A percentile compares a stretch with the other conserved stretches of the same genome.
These are phyloP conservation scores for Montipora foliosa DNA, from an alignment of 64 coral and sea anemone genomes.

Conservation along the genomic window DNA sequence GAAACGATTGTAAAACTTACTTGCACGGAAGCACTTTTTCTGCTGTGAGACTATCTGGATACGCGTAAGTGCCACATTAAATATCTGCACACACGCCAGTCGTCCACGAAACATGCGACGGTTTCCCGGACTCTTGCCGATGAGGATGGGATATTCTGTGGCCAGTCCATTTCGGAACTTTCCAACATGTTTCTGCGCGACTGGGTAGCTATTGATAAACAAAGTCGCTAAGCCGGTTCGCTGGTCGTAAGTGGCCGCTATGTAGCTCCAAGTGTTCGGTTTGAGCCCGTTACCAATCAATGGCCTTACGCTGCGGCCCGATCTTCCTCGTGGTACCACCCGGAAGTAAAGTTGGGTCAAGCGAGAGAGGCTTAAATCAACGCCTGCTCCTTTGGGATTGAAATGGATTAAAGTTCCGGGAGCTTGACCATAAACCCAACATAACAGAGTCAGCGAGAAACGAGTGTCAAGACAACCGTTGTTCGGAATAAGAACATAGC, in stretches of 20 bases:
- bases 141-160: constrained; percentile 52
- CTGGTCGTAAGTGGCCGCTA: constrained; percentile 28
- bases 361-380: constrained; percentile 28
- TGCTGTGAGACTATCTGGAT: neutral
- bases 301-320: neutral
- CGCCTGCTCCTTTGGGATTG: constrained; percentile 43
- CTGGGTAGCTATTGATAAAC: constrained; percentile 12
- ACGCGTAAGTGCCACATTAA: constrained; percentile 11
- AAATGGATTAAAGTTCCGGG: constrained; percentile 54
- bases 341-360: constrained; percentile 15
- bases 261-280: constrained; percentile 43
- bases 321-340: constrained; percentile 4
- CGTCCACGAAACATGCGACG: constrained; percentile 65
- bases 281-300: constrained; percentile 32
- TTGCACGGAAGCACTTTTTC: constrained; percentile 46
- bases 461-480: constrained; percentile 51
- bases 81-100: constrained; percentile 49
- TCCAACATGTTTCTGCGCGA: constrained; percentile 32
- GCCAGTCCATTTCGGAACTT: constrained; percentile 49
- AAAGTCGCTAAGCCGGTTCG: constrained; percentile 48
- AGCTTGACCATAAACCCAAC: constrained; percentile 34
- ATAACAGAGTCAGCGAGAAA: constrained; percentile 35
- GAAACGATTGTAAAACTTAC: constrained; percentile 3
- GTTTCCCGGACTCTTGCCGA: constrained; percentile 36
- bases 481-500: constrained; percentile 75